A percentile compares a stretch with the other conserved stretches of the same genome.
phyloP scores from a whole-genome alignment of 2,888 invertebrate genomes.

The Drosophila formosana region DNA sequence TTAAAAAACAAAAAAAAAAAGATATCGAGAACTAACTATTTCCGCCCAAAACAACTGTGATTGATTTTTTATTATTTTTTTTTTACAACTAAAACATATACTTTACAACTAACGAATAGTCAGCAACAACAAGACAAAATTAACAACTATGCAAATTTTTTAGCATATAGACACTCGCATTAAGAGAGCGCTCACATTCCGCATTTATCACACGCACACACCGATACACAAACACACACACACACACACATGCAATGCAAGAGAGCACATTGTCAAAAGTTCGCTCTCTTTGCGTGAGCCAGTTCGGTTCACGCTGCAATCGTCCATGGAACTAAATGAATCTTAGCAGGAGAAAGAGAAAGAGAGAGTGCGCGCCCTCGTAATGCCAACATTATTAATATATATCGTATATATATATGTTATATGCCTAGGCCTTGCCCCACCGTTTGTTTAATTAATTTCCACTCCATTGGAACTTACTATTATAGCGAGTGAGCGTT shows the following conservation, averaged over 20 bases:
- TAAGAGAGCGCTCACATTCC: conserved; percentile 40
- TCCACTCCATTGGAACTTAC: conserved; percentile 36
- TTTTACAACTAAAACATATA: conserved; percentile 59
- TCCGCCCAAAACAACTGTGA: conserved; percentile 85
- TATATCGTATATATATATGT: conserved; percentile 22
- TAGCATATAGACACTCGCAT: conserved; percentile 57
- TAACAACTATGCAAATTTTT: conserved; percentile 72
- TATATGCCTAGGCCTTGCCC: conserved; percentile 83
- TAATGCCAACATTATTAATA: conserved; percentile 52
- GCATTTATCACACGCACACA: conserved; percentile 34
- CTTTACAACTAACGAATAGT: conserved; percentile 63
- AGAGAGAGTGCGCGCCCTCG: conserved; percentile 53
- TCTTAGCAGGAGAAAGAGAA: conserved; percentile 22
- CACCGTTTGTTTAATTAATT: conserved; percentile 67
- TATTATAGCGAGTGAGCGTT: conserved; percentile 54
- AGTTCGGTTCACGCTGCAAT: conserved; percentile 4
- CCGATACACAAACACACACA: conserved; percentile 30
- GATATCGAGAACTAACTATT: conserved; percentile 70
- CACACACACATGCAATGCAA: conserved; percentile 21
- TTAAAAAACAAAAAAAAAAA: conserved; percentile 33
- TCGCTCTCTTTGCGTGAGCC: conserved; percentile 13
- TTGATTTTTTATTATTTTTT: conserved; percentile 73
- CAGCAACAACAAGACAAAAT: conserved; percentile 46
- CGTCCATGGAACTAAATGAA: conserved; percentile 44
- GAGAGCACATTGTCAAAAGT: background rate